Conservation (phyloP, 2,113 vertebrate genomes). For the Heterotilapia buettikoferi region DNA sequence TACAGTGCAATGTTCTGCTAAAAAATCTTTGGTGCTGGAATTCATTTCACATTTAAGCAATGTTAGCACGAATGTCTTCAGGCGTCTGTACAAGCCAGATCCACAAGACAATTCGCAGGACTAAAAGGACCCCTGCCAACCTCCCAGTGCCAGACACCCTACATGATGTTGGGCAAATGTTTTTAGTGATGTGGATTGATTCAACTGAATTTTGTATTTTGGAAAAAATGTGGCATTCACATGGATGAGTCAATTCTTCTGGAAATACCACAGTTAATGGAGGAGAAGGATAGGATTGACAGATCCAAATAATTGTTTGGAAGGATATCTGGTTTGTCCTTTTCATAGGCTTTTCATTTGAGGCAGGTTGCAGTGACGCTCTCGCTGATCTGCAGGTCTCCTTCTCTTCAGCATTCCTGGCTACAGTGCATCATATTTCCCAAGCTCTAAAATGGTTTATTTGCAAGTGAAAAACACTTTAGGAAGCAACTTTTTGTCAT, state of each 20-base stretch:
- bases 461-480: neutral
- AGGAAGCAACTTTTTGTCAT: neutral
- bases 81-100: fast-evolving
- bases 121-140: neutral
- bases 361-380: neutral
- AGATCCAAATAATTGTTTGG: neutral
- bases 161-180: neutral
- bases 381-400: neutral
- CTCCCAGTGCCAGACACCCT: neutral
- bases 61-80: neutral
- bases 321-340: neutral
- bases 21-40: neutral
- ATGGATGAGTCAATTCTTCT: neutral
- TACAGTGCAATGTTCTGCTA: neutral
- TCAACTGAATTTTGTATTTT: neutral
- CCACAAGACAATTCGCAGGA: neutral
- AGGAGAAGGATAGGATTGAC: neutral
- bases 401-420: neutral
- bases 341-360: neutral
- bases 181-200: neutral
- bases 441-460: neutral
- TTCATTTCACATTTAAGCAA: neutral
- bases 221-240: neutral
- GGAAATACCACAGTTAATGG: neutral
- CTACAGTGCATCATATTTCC: neutral